Evolutionary conservation across 1,140 invertebrate species (phyloP).

Genomic region (Hydropsyche tenuis): DNA sequence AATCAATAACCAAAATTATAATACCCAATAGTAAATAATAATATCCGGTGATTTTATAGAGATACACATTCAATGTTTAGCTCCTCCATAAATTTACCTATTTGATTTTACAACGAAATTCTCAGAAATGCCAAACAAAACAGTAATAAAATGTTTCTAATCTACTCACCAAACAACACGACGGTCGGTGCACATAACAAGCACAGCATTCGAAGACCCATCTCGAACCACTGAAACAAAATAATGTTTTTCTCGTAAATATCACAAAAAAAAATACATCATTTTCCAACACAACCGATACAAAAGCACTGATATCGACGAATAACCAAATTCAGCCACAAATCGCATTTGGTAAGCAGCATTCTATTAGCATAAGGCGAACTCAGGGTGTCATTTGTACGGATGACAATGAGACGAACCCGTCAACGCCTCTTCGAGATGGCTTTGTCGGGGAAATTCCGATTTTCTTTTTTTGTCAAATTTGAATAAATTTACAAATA

Average conservation of each 20-base stretch:
- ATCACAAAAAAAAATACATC: too few species aligned
- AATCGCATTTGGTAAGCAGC: slow-evolving; percentile 33
- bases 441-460: slow-evolving; percentile 27
- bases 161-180: background rate
- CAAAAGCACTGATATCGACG: background rate
- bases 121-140: too few species aligned
- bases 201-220: background rate
- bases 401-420: slow-evolving; percentile 34
- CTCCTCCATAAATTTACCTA: too few species aligned
- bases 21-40: too few species aligned
- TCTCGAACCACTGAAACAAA: background rate
- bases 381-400: slow-evolving; percentile 29
- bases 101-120: background rate
- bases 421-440: slow-evolving; percentile 16
- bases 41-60: too few species aligned
- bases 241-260: too few species aligned
- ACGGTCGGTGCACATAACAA: background rate
- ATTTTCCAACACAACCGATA: too few species aligned
- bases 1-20: too few species aligned
- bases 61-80: too few species aligned
- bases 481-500: slow-evolving; percentile 43
- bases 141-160: too few species aligned
- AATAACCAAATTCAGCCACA: slow-evolving; percentile 20
- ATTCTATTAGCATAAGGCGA: slow-evolving; percentile 38
- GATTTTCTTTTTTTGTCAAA: slow-evolving; percentile 37